These are phyloP conservation scores for Prenolepis imparis DNA, from an alignment of 2,888 invertebrate genomes.

Conservation along the genomic window DNA sequence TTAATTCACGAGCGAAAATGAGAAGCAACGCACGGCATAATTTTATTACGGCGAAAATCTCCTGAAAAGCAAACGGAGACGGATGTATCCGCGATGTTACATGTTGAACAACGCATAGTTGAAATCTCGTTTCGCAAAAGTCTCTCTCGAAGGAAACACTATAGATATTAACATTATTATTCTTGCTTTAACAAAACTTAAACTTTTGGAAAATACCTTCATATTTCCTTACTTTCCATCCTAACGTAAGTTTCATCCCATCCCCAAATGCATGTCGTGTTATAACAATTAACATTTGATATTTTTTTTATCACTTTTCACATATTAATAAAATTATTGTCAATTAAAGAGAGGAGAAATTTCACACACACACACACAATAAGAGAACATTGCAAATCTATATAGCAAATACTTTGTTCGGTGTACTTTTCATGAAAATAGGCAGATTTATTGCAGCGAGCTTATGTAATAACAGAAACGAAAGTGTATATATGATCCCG, in stretches of 20 bases:
- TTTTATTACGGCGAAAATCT: conserved; percentile 27
- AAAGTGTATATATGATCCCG: conserved; percentile 10
- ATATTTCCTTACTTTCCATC: background rate
- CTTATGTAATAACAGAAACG: conserved; percentile 31
- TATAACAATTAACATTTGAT: background rate
- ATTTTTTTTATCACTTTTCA: background rate
- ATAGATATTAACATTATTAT: conserved; percentile 16
- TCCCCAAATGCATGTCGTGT: background rate
- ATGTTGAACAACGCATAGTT: background rate
- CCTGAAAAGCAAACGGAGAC: conserved; percentile 19
- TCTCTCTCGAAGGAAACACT: background rate
- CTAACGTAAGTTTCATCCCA: background rate
- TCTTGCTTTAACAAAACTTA: background rate
- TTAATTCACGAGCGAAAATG: conserved; percentile 42
- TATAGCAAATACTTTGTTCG: background rate
- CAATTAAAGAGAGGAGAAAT: background rate
- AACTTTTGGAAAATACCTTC: background rate
- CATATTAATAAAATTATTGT: conserved; percentile 8
- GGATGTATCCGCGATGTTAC: conserved; percentile 19
- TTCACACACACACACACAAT: too few species aligned
- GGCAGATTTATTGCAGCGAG: conserved; percentile 28
- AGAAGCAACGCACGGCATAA: conserved; percentile 19
- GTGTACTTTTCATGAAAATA: conserved; percentile 40
- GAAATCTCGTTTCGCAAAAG: background rate
- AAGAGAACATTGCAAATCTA: background rate